Conservation (phyloP, 2,113 vertebrate species). For the Campylorhamphus procurvoides region DNA sequence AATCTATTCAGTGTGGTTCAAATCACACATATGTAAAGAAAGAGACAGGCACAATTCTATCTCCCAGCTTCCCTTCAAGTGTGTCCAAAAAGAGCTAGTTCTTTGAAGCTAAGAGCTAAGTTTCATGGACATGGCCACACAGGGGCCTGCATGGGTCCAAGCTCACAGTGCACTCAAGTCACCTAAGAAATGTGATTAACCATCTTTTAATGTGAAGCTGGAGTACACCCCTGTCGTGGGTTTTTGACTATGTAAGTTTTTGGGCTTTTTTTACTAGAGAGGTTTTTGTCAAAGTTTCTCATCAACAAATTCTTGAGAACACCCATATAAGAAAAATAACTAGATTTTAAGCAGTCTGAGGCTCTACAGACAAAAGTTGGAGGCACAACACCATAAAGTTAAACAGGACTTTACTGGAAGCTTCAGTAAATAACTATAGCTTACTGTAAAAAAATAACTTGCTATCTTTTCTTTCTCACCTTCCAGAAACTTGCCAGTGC, state of each 20-base stretch:
- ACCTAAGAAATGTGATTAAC: not conserved
- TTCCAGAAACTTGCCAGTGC: not conserved
- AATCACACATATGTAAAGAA: not conserved
- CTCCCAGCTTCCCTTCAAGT: not conserved
- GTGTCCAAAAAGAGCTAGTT: not conserved
- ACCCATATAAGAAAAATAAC: not conserved
- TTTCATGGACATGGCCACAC: rapidly evolving
- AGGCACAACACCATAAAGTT: not conserved
- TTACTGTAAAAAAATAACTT: not conserved
- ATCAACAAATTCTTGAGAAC: not conserved
- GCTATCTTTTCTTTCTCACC: not conserved
- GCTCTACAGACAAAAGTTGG: not conserved
- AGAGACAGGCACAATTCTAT: not conserved
- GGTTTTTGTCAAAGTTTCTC: not conserved
- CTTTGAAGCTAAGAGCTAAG: not conserved
- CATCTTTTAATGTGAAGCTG: not conserved
- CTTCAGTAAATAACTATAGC: not conserved
- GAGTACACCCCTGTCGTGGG: not conserved
- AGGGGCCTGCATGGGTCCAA: not conserved
- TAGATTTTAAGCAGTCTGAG: not conserved
- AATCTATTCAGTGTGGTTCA: not conserved
- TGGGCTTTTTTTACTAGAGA: not conserved
- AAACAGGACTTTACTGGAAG: not conserved
- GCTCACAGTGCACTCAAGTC: not conserved
- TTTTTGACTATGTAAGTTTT: not conserved